Conservation (phyloP, 2,797 vertebrate genomes). For the Syngnathus acus region DNA sequence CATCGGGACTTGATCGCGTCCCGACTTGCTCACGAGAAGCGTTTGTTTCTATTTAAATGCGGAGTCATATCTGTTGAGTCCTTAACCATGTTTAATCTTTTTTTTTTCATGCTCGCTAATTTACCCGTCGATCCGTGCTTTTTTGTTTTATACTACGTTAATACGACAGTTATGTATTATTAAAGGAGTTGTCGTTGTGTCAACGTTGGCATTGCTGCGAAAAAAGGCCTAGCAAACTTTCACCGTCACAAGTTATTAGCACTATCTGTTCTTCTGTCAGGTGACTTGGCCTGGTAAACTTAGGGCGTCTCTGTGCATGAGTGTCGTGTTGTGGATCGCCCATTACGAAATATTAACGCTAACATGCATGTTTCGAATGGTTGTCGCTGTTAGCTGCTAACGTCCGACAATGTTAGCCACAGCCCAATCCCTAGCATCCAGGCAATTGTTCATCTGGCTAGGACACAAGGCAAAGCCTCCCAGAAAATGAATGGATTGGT, state of each 20-base stretch:
- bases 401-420: constrained; percentile 43
- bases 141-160: not conserved
- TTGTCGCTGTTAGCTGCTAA: constrained; percentile 18
- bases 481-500: not conserved
- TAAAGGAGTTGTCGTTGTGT: not conserved
- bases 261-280: constrained; percentile 28
- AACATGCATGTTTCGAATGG: not conserved
- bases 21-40: not conserved
- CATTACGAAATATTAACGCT: not conserved
- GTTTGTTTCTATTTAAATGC: not conserved
- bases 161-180: not conserved
- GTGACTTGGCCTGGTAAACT: constrained; percentile 26
- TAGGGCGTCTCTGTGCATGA: not conserved
- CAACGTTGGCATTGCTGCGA: not conserved
- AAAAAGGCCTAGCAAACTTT: constrained; percentile 23
- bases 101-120: too few relatives aligned
- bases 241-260: constrained; percentile 1
- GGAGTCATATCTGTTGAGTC: not conserved
- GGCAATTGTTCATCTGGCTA: constrained; percentile 58
- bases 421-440: constrained; percentile 62
- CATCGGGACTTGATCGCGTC: not conserved
- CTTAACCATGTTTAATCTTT: not conserved
- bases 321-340: not conserved
- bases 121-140: not conserved
- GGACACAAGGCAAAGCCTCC: constrained; percentile 14